Percentiles rank a stretch among this genome's conserved stretches.
phyloP scores from a whole-genome alignment of 1,140 invertebrate genomes.

The Neodiprion pinetum region DNA sequence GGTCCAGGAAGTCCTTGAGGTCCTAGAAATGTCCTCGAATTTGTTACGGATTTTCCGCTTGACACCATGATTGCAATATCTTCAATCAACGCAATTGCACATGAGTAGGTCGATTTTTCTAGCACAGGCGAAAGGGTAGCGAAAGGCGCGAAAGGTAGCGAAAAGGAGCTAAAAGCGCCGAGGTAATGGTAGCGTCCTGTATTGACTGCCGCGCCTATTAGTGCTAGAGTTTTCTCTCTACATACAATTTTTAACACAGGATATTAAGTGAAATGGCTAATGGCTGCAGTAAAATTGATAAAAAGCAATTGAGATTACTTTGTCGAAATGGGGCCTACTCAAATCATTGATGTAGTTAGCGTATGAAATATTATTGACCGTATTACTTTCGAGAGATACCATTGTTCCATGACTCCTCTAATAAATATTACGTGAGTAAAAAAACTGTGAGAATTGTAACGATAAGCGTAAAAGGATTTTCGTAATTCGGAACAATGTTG shows the following conservation, averaged over 20 bases:
- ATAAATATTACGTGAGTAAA: conserved; percentile 54
- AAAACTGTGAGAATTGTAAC: not conserved
- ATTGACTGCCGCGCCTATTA: too few relatives aligned
- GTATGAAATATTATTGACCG: conserved; percentile 15
- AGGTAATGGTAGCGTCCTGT: too few relatives aligned
- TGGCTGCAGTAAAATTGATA: conserved; percentile 30
- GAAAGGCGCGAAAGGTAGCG: too few relatives aligned
- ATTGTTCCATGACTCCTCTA: conserved; percentile 57
- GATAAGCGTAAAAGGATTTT: not conserved
- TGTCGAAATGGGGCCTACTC: conserved; percentile 32
- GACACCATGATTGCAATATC: too few relatives aligned
- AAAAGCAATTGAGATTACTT: conserved; percentile 19
- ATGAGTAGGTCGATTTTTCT: too few relatives aligned
- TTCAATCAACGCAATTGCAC: too few relatives aligned
- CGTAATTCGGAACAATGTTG: not conserved
- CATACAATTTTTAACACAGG: not conserved
- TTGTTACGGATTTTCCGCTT: too few relatives aligned
- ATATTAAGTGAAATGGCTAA: conserved; percentile 30
- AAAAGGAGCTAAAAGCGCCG: too few relatives aligned
- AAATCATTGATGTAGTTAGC: conserved; percentile 10
- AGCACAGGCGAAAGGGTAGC: too few relatives aligned
- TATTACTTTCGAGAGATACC: conserved; percentile 7
- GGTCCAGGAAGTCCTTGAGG: too few relatives aligned
- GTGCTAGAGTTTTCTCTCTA: not conserved
- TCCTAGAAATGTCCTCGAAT: too few relatives aligned